Conservation (phyloP, 2,888 invertebrate species). For the Rapana venosa region DNA sequence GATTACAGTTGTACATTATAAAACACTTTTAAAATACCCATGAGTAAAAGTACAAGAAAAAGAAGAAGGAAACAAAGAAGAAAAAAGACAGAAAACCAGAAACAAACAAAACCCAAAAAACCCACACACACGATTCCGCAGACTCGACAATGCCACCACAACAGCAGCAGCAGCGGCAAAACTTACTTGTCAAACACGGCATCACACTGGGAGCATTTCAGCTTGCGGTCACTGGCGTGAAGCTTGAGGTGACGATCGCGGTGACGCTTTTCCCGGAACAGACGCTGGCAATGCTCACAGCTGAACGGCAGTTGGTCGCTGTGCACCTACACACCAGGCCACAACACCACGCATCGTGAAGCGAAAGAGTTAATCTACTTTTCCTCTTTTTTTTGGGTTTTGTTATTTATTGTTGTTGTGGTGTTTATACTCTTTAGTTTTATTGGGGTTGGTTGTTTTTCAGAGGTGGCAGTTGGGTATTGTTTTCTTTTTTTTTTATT, state of each 20-base stretch:
- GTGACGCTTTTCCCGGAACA: slow-evolving; percentile 96
- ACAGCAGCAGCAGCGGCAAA: neutral
- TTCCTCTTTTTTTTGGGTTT: too few species aligned
- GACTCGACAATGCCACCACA: neutral
- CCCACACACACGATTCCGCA: neutral
- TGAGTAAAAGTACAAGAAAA: too few species aligned
- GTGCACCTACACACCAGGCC: slow-evolving; percentile 81
- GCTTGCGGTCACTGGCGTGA: slow-evolving; percentile 92
- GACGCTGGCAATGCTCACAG: slow-evolving; percentile 92
- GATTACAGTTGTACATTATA: too few species aligned
- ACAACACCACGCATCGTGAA: too few species aligned
- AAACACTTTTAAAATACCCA: too few species aligned
- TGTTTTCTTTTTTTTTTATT: too few species aligned
- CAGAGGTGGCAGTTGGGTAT: too few species aligned
- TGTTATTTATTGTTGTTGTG: too few species aligned
- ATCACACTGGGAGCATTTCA: slow-evolving; percentile 93
- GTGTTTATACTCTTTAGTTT: too few species aligned
- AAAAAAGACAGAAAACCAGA: neutral
- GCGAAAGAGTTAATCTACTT: too few species aligned
- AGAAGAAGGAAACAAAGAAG: too few species aligned
- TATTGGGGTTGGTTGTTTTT: too few species aligned
- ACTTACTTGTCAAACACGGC: slow-evolving; percentile 89
- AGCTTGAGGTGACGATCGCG: slow-evolving; percentile 95
- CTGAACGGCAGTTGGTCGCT: slow-evolving; percentile 94
- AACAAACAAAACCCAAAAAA: neutral